A percentile compares a stretch with the other conserved stretches of the same genome.
These are phyloP conservation scores for Pristionchus exspectatus DNA, from an alignment of 2,888 invertebrate species.

Conservation along the genomic window DNA sequence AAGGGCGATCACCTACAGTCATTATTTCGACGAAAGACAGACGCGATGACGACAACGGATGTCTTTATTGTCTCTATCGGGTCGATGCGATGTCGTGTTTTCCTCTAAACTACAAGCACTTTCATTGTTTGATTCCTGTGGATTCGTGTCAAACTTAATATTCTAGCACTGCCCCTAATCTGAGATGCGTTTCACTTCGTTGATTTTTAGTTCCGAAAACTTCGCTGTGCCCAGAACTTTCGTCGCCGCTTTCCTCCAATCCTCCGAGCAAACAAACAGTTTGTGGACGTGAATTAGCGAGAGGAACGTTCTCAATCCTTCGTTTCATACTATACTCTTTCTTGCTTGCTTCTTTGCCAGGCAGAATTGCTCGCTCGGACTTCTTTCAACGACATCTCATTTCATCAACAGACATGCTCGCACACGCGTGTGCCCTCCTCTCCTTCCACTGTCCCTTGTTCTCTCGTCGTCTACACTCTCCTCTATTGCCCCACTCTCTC, in stretches of 20 bases:
- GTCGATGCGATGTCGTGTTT: too few species aligned
- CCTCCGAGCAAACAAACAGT: neutral
- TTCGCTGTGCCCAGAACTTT: neutral
- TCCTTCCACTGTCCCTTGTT: neutral
- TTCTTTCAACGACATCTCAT: conserved; percentile 39
- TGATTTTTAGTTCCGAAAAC: too few species aligned
- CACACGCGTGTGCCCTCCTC: neutral
- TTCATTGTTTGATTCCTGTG: too few species aligned
- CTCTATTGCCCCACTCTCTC: conserved; percentile 15
- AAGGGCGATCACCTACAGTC: neutral
- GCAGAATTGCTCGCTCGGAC: neutral
- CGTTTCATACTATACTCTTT: neutral
- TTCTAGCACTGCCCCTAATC: too few species aligned
- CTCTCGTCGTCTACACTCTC: neutral
- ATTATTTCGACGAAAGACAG: neutral
- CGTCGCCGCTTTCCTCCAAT: neutral
- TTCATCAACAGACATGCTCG: neutral
- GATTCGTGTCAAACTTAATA: too few species aligned
- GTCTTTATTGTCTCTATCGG: neutral
- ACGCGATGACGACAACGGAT: neutral
- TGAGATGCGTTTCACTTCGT: too few species aligned
- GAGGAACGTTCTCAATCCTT: neutral
- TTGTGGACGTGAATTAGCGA: neutral
- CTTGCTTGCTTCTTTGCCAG: neutral
- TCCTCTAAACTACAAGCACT: too few species aligned